These are phyloP conservation scores for Mellilla xanthometata DNA, from an alignment of 2,888 invertebrate genomes.

Conservation along the genomic window DNA sequence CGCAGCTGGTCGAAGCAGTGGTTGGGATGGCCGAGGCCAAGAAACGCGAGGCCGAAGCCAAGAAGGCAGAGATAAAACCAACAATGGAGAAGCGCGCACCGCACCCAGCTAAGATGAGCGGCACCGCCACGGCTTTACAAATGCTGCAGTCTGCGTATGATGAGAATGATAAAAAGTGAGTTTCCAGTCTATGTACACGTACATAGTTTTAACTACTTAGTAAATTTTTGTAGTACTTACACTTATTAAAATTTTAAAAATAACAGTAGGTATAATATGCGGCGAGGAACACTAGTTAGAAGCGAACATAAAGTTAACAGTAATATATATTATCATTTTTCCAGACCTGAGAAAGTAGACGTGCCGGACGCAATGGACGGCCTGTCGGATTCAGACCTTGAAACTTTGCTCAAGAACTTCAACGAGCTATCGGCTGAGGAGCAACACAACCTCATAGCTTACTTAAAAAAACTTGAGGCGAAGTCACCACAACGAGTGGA, in stretches of 20 bases:
- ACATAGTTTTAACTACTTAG: too few relatives aligned
- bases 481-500: constrained; percentile 90
- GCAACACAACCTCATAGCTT: constrained; percentile 91
- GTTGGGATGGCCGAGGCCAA: constrained; percentile 79
- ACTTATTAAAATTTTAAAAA: too few relatives aligned
- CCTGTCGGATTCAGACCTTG: constrained; percentile 90
- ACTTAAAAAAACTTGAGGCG: constrained; percentile 90
- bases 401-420: constrained; percentile 89
- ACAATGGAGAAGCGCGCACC: neutral
- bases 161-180: constrained; percentile 64
- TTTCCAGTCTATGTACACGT: neutral
- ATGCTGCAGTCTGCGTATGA: constrained; percentile 74
- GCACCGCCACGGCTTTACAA: constrained; percentile 68
- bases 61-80: constrained; percentile 25
- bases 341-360: constrained; percentile 51
- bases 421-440: constrained; percentile 91
- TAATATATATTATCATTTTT: neutral
- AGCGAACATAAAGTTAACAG: too few relatives aligned
- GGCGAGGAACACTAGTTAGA: too few relatives aligned
- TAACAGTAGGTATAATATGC: too few relatives aligned
- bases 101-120: constrained; percentile 21
- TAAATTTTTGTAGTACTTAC: too few relatives aligned
- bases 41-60: constrained; percentile 56
- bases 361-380: constrained; percentile 85
- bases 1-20: constrained; percentile 90